phyloP scores from a whole-genome alignment of 1,140 invertebrate genomes.

The Saccostrea cuccullata region DNA sequence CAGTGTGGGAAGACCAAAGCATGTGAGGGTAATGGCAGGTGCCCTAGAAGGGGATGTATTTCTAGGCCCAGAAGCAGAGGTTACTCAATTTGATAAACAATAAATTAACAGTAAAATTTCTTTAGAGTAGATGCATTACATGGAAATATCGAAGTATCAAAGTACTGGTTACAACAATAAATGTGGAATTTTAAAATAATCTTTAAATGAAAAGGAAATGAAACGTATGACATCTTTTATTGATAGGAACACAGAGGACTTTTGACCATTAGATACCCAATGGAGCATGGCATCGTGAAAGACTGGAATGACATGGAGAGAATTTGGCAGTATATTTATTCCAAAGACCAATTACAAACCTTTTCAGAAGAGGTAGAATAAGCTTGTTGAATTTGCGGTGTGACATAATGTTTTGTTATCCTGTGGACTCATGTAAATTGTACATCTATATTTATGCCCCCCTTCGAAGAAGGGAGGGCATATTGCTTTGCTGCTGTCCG shows the following conservation, averaged over 20 bases:
- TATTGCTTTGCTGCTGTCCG: no score
- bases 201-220: no score
- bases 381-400: neutral
- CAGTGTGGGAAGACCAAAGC: conserved; percentile 98
- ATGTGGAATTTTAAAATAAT: no score
- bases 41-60: conserved; percentile 98
- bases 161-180: no score
- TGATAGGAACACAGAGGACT: conserved; percentile 93
- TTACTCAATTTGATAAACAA: conserved; percentile 56
- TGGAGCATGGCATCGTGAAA: conserved; percentile 99
- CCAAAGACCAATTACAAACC: conserved; percentile 94
- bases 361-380: conserved; percentile 94
- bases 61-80: conserved; percentile 81
- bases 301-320: conserved; percentile 99
- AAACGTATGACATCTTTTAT: neutral
- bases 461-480: no score
- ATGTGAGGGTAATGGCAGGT: conserved; percentile 99
- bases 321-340: conserved; percentile 99
- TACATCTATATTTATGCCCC: no score
- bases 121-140: no score
- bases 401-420: no score
- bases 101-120: no score
- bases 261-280: conserved; percentile 96
- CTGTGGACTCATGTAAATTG: no score
- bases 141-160: no score